A percentile compares a stretch with the other conserved stretches of the same genome.
phyloP scores from a whole-genome alignment of 2,888 invertebrate species.

The Tipula helvola region DNA sequence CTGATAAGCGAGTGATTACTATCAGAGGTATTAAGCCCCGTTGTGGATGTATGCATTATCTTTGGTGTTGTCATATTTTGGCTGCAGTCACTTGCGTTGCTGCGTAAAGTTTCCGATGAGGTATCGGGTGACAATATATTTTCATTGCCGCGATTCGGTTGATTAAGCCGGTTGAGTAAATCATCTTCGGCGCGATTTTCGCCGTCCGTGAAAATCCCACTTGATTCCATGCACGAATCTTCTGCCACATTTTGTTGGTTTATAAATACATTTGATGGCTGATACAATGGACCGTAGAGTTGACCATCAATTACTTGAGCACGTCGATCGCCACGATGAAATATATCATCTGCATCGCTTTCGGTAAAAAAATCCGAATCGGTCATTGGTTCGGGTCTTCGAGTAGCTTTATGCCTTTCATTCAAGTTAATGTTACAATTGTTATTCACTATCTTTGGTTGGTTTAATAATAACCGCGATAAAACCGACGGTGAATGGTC shows the following conservation, averaged over 20 bases:
- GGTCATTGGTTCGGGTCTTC: conserved; percentile 74
- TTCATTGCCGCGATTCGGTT: conserved; percentile 24
- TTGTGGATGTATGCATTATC: neutral
- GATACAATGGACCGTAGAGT: conserved; percentile 53
- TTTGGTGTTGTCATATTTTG: conserved; percentile 22
- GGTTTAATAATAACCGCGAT: conserved; percentile 36
- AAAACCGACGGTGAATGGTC: conserved; percentile 54
- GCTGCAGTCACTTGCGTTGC: conserved; percentile 41
- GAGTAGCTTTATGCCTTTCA: conserved; percentile 38
- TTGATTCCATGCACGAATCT: conserved; percentile 77
- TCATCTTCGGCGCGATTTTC: conserved; percentile 59
- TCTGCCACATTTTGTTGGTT: conserved; percentile 39
- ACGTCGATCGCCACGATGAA: conserved; percentile 57
- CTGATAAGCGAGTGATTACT: neutral
- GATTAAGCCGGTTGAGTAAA: conserved; percentile 35
- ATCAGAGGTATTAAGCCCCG: neutral
- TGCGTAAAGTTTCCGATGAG: conserved; percentile 39
- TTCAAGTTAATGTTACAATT: neutral
- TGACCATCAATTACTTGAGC: conserved; percentile 84
- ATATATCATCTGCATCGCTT: conserved; percentile 68
- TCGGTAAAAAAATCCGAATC: conserved; percentile 87
- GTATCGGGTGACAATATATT: conserved; percentile 53
- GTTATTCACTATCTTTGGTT: conserved; percentile 37
- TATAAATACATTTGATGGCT: conserved; percentile 38
- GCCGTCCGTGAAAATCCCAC: conserved; percentile 78